Base-by-base conservation (phyloP, 2,113 vertebrate genomes). In the Dipodomys spectabilis region DNA sequence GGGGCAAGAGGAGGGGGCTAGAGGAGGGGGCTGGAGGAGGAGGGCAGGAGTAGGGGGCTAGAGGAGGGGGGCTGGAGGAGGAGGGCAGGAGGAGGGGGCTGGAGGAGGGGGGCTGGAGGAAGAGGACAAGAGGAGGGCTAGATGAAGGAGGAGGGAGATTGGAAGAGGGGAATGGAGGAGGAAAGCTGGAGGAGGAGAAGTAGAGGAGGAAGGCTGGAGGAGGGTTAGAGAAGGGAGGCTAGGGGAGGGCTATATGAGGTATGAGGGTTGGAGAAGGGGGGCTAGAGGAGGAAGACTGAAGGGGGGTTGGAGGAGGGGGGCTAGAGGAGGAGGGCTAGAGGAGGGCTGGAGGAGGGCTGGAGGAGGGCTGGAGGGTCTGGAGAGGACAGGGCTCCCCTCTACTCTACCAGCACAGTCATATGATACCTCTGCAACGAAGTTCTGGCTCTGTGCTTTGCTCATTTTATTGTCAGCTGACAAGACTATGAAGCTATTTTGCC, bases 361-460 rank as follows among this genome's bases (percentile, higher is more conserved):
- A 35, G 13, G 22, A 22, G 39, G 67, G 89, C 64, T 15, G 72
- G 32, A 35, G 13, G 18, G 65, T 25, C 30, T 25, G 0, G 39
- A 64, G 67, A 23, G 72, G n/a, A 9, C 15, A 8, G 53, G 82
- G 68, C 13, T 72, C 60, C 5, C 0, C 0, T 30, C 68, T 16
- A 32, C 57, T n/a, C 53, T 67, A 84, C 71, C 53, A 60, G 44
- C 18, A 35, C 62, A 0, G 49, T 62, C 10, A 18, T 30, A 60
- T 7, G 39, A 27, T 6, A 1, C 28, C 6, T 0, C 80, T 5
- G 5, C 0, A 16, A 1, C 0, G 7, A 25, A n/a, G 67, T 27
- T 82, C 72, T 73, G 4, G 2, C 57, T n/a, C 86, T 49, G 44
- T 9, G 28, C 86, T 68, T 53, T 20, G 65, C 35, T 81, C 28